Conservation (phyloP, 2,888 invertebrate genomes). For the Cancer borealis region DNA sequence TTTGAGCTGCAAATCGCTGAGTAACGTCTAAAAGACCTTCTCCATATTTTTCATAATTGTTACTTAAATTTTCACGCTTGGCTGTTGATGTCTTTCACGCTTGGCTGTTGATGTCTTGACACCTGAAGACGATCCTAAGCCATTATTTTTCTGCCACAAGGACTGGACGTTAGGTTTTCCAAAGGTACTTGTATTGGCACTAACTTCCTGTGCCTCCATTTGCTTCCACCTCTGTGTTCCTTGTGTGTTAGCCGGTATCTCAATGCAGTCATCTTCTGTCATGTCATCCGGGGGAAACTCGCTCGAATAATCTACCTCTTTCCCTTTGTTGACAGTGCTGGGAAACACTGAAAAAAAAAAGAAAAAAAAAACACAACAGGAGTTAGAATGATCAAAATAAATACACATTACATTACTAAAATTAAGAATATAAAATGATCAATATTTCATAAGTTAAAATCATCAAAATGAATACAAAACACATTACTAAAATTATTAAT, state of each 20-base stretch:
- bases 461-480: too few species aligned
- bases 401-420: neutral
- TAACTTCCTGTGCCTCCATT: neutral
- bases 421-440: too few species aligned
- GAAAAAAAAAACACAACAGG: neutral
- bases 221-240: neutral
- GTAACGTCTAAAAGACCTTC: constrained; percentile 74
- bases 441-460: too few species aligned
- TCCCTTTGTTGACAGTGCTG: neutral
- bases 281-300: constrained; percentile 14
- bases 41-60: constrained; percentile 77
- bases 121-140: too few species aligned
- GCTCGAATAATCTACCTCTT: neutral
- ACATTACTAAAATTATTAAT: neutral
- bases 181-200: too few species aligned
- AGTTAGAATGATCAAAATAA: neutral
- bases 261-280: neutral
- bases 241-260: neutral
- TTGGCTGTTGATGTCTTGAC: too few species aligned
- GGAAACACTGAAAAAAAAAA: neutral
- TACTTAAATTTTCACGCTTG: too few species aligned
- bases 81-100: too few species aligned
- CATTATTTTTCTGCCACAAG: too few species aligned
- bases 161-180: too few species aligned
- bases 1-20: constrained; percentile 73